phyloP scores from a whole-genome alignment of 2,888 invertebrate species.

The Dimorphilus gyrociliatus region DNA sequence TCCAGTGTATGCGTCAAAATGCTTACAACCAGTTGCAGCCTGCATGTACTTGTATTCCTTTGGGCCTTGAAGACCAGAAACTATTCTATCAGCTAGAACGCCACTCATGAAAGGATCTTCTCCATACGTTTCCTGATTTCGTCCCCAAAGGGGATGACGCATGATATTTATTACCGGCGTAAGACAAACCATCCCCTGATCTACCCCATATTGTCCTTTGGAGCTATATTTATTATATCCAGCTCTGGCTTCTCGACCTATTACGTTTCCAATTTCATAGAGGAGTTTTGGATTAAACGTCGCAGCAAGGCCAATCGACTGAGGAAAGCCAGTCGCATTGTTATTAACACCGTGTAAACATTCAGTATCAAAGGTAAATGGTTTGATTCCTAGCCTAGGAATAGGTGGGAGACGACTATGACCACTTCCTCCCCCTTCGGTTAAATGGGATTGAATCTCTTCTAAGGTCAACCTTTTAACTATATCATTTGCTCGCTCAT shows the following conservation, averaged over 20 bases:
- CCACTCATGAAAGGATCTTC: slow-evolving; percentile 30
- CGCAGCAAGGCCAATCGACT: too few species aligned
- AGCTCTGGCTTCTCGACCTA: too few species aligned
- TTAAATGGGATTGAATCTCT: slow-evolving; percentile 20
- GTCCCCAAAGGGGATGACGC: slow-evolving; percentile 33
- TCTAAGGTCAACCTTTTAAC: slow-evolving; percentile 20
- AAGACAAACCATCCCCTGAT: too few species aligned
- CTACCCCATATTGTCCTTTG: too few species aligned
- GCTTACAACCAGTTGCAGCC: slow-evolving; percentile 32
- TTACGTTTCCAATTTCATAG: too few species aligned
- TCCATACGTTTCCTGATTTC: slow-evolving; percentile 35
- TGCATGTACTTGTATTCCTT: slow-evolving; percentile 24
- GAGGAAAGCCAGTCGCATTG: too few species aligned
- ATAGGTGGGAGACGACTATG: slow-evolving; percentile 11
- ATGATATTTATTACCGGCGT: slow-evolving; percentile 33
- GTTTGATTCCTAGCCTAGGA: too few species aligned
- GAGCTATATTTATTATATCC: too few species aligned
- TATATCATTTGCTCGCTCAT: slow-evolving; percentile 22
- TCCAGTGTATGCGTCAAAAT: slow-evolving; percentile 29
- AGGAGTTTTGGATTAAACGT: too few species aligned
- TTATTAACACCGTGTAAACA: too few species aligned
- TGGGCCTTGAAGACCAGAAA: slow-evolving; percentile 27
- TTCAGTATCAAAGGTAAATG: too few species aligned
- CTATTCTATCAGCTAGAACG: slow-evolving; percentile 17
- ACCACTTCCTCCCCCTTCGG: slow-evolving; percentile 16